Evolutionary conservation across 2,888 invertebrate genomes (phyloP).

Genomic region (Coelinius sp.): DNA sequence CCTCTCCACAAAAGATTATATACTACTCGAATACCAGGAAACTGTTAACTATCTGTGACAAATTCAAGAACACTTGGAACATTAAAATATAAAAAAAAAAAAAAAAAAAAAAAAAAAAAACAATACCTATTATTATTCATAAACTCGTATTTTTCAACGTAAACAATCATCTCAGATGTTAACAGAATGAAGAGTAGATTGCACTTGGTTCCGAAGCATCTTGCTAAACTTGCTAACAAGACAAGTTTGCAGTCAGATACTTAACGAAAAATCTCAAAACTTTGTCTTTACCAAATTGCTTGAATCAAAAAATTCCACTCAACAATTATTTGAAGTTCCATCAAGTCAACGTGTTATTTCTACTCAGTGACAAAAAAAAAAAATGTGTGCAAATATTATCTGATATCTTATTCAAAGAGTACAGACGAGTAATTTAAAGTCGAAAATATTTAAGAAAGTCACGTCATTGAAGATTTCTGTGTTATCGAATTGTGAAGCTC

Average conservation of each 20-base stretch:
- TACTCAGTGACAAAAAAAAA: neutral
- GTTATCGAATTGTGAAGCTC: neutral
- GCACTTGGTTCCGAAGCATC: slow-evolving; percentile 44
- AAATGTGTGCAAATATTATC: slow-evolving; percentile 57
- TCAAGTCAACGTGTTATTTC: neutral
- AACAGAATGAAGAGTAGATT: slow-evolving; percentile 26
- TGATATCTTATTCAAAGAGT: slow-evolving; percentile 47
- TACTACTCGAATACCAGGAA: slow-evolving; percentile 25
- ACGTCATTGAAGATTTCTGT: neutral
- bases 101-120: neutral
- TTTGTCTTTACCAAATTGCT: neutral
- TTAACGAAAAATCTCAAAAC: neutral
- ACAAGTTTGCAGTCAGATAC: slow-evolving; percentile 41
- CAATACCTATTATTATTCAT: slow-evolving; percentile 12
- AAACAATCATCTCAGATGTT: slow-evolving; percentile 5
- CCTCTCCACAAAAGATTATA: slow-evolving; percentile 41
- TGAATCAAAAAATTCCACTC: neutral
- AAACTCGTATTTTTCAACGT: slow-evolving; percentile 7
- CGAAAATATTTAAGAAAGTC: neutral
- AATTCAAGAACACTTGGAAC: neutral
- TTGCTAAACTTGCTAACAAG: slow-evolving; percentile 44
- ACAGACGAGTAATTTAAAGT: neutral
- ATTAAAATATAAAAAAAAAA: neutral
- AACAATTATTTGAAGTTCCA: neutral
- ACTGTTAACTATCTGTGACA: slow-evolving; percentile 17